Evolutionary conservation across 2,797 vertebrate genomes (phyloP).

Genomic region (Syndactyla subalaris): DNA sequence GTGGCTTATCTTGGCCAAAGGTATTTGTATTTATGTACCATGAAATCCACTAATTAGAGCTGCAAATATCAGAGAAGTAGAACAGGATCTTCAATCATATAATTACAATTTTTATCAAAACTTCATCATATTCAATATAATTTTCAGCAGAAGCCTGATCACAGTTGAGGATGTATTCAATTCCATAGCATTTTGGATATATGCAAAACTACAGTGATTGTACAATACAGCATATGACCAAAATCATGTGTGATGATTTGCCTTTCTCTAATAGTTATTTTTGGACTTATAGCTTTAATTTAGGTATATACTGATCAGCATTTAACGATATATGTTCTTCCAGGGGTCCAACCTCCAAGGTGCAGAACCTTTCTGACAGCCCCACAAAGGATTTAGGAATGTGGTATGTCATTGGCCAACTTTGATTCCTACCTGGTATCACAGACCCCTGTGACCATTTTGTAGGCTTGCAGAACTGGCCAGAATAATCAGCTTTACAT

Average conservation of each 20-base stretch:
- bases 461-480: background rate
- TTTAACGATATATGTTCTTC: background rate
- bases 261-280: background rate
- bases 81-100: background rate
- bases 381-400: background rate
- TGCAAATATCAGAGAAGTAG: background rate
- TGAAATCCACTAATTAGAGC: background rate
- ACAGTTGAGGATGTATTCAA: background rate
- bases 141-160: background rate
- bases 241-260: background rate
- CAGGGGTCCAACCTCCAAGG: background rate
- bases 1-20: background rate
- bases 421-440: background rate
- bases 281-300: background rate
- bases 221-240: background rate
- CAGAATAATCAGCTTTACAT: background rate
- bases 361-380: background rate
- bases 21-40: background rate
- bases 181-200: background rate
- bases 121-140: background rate
- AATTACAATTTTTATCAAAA: background rate
- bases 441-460: background rate
- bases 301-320: background rate
- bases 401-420: background rate
- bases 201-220: background rate